Conservation (phyloP, 2,797 vertebrate genomes). For the Percopsis omiscomaycus region DNA sequence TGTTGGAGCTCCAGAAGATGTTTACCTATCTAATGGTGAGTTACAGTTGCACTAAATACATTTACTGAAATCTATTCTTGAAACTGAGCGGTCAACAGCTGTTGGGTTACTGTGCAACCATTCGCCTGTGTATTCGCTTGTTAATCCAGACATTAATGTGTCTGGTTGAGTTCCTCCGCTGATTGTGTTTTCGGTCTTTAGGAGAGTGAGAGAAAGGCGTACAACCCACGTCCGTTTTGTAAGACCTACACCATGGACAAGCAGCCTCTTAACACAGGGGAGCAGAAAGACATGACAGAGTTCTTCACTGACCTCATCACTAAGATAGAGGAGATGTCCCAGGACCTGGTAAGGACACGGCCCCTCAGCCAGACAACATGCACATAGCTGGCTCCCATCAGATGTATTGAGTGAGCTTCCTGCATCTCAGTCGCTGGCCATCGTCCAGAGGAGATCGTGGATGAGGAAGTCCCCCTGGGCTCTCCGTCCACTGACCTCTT, state of each 20-base stretch:
- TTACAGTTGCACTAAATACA: constrained; percentile 23
- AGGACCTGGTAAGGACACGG: constrained; percentile 84
- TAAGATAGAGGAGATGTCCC: constrained; percentile 99
- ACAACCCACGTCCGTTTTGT: constrained; percentile 96
- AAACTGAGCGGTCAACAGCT: too few species aligned
- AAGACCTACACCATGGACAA: constrained; percentile 99
- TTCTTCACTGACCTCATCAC: constrained; percentile 99
- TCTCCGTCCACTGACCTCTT: too few species aligned
- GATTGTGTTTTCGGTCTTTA: constrained; percentile 44
- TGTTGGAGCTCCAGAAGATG: constrained; percentile 98
- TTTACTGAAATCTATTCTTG: background rate
- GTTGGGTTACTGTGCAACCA: too few species aligned
- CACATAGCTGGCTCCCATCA: too few species aligned
- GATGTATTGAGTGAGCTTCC: background rate
- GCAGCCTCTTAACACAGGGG: constrained; percentile 96
- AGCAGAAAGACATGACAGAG: constrained; percentile 99
- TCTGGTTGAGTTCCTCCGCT: background rate
- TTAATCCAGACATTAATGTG: background rate
- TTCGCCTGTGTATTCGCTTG: too few species aligned
- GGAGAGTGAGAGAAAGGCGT: constrained; percentile 98
- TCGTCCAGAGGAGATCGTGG: too few species aligned
- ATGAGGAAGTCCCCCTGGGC: too few species aligned
- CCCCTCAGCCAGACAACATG: background rate
- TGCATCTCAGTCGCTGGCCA: too few species aligned
- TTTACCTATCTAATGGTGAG: constrained; percentile 98